These are phyloP conservation scores for Hephaestus fuliginosus DNA, from an alignment of 2,797 vertebrate genomes.

Conservation along the genomic window DNA sequence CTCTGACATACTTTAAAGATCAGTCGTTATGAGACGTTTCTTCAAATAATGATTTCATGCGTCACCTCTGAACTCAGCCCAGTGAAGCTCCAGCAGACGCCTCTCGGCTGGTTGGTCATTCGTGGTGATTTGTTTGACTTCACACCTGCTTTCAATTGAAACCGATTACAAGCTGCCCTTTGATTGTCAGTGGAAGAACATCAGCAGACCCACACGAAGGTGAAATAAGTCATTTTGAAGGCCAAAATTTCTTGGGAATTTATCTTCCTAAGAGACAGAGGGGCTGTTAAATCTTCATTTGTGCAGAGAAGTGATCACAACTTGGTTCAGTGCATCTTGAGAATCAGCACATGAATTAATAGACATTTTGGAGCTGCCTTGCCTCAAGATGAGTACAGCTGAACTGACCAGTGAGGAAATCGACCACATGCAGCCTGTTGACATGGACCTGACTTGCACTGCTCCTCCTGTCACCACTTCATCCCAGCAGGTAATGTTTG, in stretches of 20 bases:
- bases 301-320: not conserved
- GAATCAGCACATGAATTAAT: not conserved
- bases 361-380: not conserved
- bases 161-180: conserved; percentile 38
- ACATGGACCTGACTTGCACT: conserved; percentile 78
- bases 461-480: conserved; percentile 40
- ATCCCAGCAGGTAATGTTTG: conserved; percentile 50
- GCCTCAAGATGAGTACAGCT: conserved; percentile 60
- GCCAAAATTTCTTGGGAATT: not conserved
- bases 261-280: not conserved
- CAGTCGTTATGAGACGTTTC: no score
- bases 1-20: not conserved
- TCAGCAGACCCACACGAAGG: not conserved
- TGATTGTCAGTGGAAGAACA: conserved; percentile 2
- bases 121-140: conserved; percentile 11
- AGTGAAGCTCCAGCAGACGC: not conserved
- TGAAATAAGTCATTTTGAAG: not conserved
- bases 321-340: not conserved
- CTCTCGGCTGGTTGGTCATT: conserved; percentile 19
- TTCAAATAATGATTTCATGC: not conserved
- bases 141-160: conserved; percentile 70
- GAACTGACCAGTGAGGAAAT: conserved; percentile 60
- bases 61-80: not conserved
- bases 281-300: not conserved
- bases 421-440: conserved; percentile 48